Evolutionary conservation across 2,113 vertebrate genomes (phyloP).

Genomic region (Heterocephalus glaber): DNA sequence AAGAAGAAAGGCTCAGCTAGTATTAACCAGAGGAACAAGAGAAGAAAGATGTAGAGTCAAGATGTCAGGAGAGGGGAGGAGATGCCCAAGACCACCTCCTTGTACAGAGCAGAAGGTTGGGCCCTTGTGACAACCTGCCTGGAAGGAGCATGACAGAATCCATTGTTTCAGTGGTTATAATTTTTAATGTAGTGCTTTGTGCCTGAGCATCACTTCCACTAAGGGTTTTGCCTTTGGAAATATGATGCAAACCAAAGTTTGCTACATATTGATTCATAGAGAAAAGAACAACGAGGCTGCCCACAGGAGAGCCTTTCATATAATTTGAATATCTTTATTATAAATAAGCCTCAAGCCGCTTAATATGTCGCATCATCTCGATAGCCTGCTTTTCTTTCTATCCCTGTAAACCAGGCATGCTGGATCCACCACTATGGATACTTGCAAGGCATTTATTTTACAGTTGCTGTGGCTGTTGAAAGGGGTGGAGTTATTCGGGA

Average conservation of each 20-base stretch:
- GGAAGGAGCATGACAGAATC: neutral
- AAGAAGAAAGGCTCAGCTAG: neutral
- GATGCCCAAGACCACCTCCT: neutral
- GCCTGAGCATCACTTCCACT: neutral
- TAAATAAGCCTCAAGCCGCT: constrained; percentile 17
- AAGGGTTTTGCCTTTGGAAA: constrained; percentile 44
- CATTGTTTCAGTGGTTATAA: neutral
- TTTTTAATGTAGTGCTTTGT: neutral
- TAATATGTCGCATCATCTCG: neutral
- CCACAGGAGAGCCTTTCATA: neutral
- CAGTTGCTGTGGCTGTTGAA: neutral
- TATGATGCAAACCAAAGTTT: constrained; percentile 48
- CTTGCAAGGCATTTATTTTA: constrained; percentile 53
- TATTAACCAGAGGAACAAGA: neutral
- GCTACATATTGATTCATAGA: constrained; percentile 28
- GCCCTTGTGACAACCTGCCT: neutral
- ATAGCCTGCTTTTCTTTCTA: neutral
- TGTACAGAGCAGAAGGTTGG: neutral
- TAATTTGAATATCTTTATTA: constrained; percentile 42
- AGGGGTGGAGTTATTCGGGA: constrained; percentile 37
- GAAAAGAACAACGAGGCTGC: neutral
- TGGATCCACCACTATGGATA: neutral
- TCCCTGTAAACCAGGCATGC: neutral
- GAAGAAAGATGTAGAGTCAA: neutral
- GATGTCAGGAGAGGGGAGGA: neutral